Evolutionary conservation across 2,888 invertebrate genomes (phyloP).

Genomic region (Odontocolon sp.): DNA sequence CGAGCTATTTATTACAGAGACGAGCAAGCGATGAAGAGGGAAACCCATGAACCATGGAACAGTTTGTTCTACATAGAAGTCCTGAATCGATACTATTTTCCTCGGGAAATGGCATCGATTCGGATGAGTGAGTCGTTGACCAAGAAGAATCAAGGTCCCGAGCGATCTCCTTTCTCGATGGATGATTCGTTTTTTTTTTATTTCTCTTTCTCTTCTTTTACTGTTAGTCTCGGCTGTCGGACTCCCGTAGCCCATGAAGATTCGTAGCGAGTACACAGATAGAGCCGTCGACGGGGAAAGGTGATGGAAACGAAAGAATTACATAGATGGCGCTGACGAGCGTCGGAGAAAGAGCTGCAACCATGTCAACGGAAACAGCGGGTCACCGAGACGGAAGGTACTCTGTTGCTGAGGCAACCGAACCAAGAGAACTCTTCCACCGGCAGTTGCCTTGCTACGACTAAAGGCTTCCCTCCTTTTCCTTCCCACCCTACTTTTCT

Average conservation of each 20-base stretch:
- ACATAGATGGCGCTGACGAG: not conserved
- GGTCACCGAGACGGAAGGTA: conserved; percentile 76
- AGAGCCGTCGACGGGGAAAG: conserved; percentile 11
- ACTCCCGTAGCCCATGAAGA: conserved; percentile 10
- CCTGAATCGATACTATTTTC: conserved; percentile 39
- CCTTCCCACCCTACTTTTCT: conserved; percentile 42
- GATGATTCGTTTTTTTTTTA: not conserved
- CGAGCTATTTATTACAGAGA: conserved; percentile 20
- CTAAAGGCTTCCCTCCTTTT: conserved; percentile 56
- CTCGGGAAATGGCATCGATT: conserved; percentile 27
- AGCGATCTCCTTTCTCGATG: conserved; percentile 21
- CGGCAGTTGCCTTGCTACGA: conserved; percentile 45
- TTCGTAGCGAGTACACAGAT: not conserved
- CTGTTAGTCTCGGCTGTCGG: not conserved
- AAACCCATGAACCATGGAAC: conserved; percentile 1
- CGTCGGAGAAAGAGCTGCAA: conserved; percentile 64
- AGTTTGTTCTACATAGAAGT: conserved; percentile 43
- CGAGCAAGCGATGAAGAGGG: conserved; percentile 4
- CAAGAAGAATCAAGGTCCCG: conserved; percentile 46
- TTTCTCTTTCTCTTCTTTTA: not conserved
- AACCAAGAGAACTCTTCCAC: conserved; percentile 67
- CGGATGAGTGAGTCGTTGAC: conserved; percentile 30
- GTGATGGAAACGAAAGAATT: conserved; percentile 31
- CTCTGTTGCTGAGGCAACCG: conserved; percentile 77
- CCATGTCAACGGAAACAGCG: conserved; percentile 74